Conservation (phyloP, 2,888 invertebrate genomes). For the Metallyticus violacea region DNA sequence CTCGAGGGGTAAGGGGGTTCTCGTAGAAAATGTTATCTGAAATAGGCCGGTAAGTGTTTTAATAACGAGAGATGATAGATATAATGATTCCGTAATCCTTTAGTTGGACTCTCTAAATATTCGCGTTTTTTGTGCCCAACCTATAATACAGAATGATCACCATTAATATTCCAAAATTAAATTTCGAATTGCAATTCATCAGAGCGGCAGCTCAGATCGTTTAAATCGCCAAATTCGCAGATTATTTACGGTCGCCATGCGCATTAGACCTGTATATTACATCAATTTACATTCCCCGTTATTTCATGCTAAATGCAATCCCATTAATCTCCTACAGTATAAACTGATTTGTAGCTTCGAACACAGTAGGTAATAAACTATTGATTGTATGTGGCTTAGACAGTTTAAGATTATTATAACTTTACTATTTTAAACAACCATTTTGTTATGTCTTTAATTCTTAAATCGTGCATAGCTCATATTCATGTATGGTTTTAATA, state of each 20-base stretch:
- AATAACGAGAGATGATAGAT: not conserved
- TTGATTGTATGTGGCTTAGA: too few relatives aligned
- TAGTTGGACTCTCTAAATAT: not conserved
- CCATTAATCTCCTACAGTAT: not conserved
- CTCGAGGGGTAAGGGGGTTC: too few relatives aligned
- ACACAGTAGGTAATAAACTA: not conserved
- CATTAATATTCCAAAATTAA: not conserved
- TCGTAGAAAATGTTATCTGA: not conserved
- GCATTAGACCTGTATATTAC: not conserved
- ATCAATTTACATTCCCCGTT: not conserved
- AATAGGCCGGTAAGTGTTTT: not conserved
- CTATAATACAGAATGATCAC: not conserved
- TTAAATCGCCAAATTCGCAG: too few relatives aligned
- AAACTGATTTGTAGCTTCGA: not conserved
- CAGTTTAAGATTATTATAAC: too few relatives aligned
- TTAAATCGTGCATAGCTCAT: too few relatives aligned
- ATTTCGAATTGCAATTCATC: not conserved
- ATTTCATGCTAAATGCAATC: not conserved
- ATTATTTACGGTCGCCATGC: not conserved
- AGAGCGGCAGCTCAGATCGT: too few relatives aligned
- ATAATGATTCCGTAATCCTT: not conserved
- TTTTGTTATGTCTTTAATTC: too few relatives aligned
- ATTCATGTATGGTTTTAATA: too few relatives aligned
- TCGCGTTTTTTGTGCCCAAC: not conserved
- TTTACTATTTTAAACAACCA: too few relatives aligned